Evolutionary conservation across 2,888 invertebrate species (phyloP).

Genomic region (Melieria picta): DNA sequence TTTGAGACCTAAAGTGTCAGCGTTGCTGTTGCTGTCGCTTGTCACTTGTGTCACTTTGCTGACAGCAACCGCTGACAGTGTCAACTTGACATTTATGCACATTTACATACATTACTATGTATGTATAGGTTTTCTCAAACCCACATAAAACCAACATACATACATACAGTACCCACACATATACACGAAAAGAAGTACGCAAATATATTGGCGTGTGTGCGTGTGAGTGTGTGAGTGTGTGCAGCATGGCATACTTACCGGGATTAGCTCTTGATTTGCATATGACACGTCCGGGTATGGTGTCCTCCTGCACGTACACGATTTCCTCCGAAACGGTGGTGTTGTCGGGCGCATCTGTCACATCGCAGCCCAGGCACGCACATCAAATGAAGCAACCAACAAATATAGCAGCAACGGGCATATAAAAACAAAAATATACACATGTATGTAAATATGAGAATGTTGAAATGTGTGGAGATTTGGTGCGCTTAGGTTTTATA

Average conservation of each 20-base stretch:
- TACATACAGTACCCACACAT: not conserved
- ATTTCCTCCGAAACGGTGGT: slow-evolving; percentile 73
- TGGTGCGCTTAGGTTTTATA: not conserved
- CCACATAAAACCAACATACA: not conserved
- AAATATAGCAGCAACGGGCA: not conserved
- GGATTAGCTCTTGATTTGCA: slow-evolving; percentile 70
- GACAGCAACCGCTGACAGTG: slow-evolving; percentile 30
- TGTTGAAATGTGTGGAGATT: not conserved
- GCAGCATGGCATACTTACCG: slow-evolving; percentile 53
- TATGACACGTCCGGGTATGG: slow-evolving; percentile 68
- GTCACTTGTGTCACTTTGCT: slow-evolving; percentile 23
- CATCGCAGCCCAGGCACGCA: no score
- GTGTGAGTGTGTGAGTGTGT: not conserved
- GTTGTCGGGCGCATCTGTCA: slow-evolving; percentile 84
- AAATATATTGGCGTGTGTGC: not conserved
- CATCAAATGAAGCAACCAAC: not conserved
- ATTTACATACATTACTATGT: slow-evolving; percentile 1
- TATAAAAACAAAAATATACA: not conserved
- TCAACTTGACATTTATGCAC: slow-evolving; percentile 26
- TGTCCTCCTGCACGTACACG: slow-evolving; percentile 67
- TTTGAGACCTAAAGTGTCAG: no score
- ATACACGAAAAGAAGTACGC: not conserved
- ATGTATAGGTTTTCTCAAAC: not conserved
- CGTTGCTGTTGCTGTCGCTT: not conserved
- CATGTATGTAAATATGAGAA: slow-evolving; percentile 3